Conservation (phyloP, 2,888 invertebrate species). For the Scaptomyza reducta region DNA sequence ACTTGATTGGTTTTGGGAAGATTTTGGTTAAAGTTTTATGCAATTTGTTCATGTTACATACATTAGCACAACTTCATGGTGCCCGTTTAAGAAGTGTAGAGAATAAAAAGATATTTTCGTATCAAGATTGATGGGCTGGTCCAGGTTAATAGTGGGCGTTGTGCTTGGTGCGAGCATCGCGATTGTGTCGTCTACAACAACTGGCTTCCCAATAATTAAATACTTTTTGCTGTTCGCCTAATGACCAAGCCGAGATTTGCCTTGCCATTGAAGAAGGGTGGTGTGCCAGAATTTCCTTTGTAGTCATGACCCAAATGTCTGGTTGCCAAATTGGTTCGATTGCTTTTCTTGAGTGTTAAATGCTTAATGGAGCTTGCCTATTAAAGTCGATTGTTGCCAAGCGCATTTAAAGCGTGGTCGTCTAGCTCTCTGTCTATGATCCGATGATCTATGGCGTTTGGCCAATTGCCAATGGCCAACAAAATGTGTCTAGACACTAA, state of each 20-base stretch:
- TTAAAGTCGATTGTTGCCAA: slow-evolving; percentile 52
- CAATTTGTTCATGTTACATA: not conserved
- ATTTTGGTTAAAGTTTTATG: not conserved
- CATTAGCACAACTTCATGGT: not conserved
- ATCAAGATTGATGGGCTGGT: slow-evolving; percentile 68
- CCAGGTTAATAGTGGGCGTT: slow-evolving; percentile 60
- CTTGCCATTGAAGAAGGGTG: slow-evolving; percentile 12
- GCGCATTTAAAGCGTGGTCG: slow-evolving; percentile 40
- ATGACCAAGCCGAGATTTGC: slow-evolving; percentile 36
- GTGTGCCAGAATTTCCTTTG: slow-evolving; percentile 60
- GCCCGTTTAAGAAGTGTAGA: not conserved
- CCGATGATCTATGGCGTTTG: slow-evolving; percentile 36
- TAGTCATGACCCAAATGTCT: slow-evolving; percentile 72
- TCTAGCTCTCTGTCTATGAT: slow-evolving; percentile 5
- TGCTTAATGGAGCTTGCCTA: slow-evolving; percentile 64
- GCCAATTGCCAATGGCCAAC: slow-evolving; percentile 29
- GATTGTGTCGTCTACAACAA: slow-evolving; percentile 4
- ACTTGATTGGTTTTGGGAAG: not conserved
- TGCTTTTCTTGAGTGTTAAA: slow-evolving; percentile 64
- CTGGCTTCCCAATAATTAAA: slow-evolving; percentile 53
- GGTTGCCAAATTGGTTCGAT: slow-evolving; percentile 51
- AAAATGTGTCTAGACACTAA: slow-evolving; percentile 21
- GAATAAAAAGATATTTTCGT: slow-evolving; percentile 39
- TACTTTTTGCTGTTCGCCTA: slow-evolving; percentile 55
- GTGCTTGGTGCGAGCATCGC: slow-evolving; percentile 43